A percentile compares a stretch with the other conserved stretches of the same genome.
Conservation (phyloP, 2,888 invertebrate species). For the Cordilura impudica region DNA sequence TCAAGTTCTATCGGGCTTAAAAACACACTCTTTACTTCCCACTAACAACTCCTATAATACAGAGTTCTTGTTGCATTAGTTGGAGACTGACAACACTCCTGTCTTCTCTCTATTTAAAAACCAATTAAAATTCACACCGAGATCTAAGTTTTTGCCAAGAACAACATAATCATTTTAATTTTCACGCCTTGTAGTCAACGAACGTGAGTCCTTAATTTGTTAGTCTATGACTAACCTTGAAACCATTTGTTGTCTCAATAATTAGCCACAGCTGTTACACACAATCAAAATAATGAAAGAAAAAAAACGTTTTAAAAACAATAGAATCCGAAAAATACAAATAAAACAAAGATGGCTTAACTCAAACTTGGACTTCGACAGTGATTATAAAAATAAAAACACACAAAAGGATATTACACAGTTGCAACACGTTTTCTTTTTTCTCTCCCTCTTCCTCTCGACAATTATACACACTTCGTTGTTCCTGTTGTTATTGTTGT, state of each 20-base stretch:
- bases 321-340: constrained; percentile 24
- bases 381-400: neutral
- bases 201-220: constrained; percentile 10
- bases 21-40: neutral
- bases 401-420: constrained; percentile 53
- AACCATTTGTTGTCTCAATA: constrained; percentile 52
- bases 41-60: neutral
- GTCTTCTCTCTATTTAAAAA: neutral
- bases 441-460: neutral
- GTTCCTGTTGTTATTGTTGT: too few species aligned
- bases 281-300: neutral
- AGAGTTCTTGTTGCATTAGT: neutral
- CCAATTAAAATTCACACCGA: neutral
- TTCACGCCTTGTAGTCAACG: neutral
- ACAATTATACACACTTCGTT: neutral
- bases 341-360: neutral
- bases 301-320: constrained; percentile 43
- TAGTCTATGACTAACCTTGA: constrained; percentile 50
- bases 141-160: neutral
- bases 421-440: constrained; percentile 42
- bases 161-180: neutral
- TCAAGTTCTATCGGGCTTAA: too few species aligned
- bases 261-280: constrained; percentile 45
- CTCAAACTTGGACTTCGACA: neutral
- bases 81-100: neutral